A percentile compares a stretch with the other conserved stretches of the same genome.
These are phyloP conservation scores for Cephalopterus ornatus DNA, from an alignment of 2,113 vertebrate genomes.

Conservation along the genomic window DNA sequence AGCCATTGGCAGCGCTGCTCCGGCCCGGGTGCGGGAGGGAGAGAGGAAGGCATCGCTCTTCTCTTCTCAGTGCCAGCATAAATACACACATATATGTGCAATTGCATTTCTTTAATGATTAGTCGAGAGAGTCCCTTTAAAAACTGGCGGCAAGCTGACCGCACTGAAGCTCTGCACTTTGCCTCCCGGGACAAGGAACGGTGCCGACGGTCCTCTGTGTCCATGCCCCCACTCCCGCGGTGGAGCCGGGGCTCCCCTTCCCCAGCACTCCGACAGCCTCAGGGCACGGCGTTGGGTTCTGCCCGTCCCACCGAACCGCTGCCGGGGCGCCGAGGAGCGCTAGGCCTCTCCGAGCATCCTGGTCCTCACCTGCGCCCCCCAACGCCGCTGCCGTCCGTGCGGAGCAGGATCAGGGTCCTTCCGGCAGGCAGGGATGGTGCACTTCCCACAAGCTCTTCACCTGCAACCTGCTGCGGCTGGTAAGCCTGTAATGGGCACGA, in stretches of 20 bases:
- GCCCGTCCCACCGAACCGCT: background rate
- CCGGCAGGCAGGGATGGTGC: background rate
- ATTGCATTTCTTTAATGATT: background rate
- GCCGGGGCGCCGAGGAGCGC: background rate
- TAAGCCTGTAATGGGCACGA: background rate
- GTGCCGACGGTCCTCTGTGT: background rate
- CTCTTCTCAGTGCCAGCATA: background rate
- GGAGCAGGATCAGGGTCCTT: background rate
- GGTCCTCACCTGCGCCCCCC: background rate
- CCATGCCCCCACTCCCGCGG: fast-evolving
- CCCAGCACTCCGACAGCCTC: background rate
- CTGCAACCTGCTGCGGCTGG: background rate
- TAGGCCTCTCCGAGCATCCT: slow-evolving; percentile 4
- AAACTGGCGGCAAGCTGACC: too few relatives aligned
- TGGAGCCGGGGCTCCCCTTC: background rate
- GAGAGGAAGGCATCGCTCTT: background rate
- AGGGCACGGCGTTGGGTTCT: background rate
- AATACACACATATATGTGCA: background rate
- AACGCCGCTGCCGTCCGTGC: background rate
- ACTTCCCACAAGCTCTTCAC: background rate
- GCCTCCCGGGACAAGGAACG: background rate
- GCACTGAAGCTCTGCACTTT: background rate
- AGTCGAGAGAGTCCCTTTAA: background rate
- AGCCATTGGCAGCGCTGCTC: background rate
- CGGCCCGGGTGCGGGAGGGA: background rate